A percentile compares a stretch with the other conserved stretches of the same genome.
Conservation (phyloP, 2,113 vertebrate genomes). For the Dipodomys stephensi region DNA sequence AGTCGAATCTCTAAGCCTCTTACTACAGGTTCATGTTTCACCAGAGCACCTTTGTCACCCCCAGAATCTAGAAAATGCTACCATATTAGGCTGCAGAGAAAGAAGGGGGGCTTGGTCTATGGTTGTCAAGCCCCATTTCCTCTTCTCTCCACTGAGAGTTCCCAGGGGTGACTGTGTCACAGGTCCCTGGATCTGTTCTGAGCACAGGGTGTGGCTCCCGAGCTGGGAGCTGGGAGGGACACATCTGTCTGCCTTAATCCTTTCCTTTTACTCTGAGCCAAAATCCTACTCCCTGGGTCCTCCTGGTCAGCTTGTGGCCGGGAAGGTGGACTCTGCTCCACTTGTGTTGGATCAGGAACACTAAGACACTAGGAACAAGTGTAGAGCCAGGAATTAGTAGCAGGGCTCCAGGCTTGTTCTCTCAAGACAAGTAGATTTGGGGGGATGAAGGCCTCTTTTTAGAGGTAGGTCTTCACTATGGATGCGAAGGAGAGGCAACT, state of each 20-base stretch:
- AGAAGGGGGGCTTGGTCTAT: background rate
- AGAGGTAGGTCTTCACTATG: background rate
- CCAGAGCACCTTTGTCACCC: background rate
- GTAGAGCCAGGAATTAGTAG: background rate
- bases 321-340: background rate
- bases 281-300: background rate
- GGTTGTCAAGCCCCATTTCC: background rate
- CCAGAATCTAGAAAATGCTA: background rate
- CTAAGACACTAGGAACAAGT: fast-evolving
- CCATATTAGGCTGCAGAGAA: background rate
- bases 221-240: background rate
- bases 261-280: background rate
- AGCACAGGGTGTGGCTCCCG: background rate
- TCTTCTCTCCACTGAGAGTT: background rate
- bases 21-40: background rate
- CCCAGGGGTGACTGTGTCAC: background rate
- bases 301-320: background rate
- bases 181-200: background rate
- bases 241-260: background rate
- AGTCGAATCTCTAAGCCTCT: background rate
- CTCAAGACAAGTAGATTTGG: background rate
- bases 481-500: background rate
- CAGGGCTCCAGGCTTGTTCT: background rate
- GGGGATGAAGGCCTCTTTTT: background rate
- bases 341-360: background rate